Percentiles rank a stretch among this genome's conserved stretches.
Conservation (phyloP, 64 coral and sea anemone species). For the Platygyra sinensis region DNA sequence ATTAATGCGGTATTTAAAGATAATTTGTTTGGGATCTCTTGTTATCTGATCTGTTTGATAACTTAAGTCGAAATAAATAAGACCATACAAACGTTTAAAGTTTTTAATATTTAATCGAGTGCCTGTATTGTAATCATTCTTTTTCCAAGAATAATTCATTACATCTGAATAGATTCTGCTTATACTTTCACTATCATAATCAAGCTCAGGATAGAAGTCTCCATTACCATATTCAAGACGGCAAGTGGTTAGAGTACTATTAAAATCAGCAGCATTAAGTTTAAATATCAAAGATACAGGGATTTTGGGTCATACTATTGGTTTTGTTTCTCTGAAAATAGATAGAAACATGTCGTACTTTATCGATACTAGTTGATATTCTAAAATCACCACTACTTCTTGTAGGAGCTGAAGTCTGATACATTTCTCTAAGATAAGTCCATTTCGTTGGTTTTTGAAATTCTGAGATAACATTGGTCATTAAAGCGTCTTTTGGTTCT, state of each 20-base stretch:
- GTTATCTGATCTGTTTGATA: too few relatives aligned
- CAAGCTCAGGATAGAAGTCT: neutral
- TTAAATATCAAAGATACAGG: neutral
- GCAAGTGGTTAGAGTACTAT: neutral
- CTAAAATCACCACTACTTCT: neutral
- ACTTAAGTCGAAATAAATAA: too few relatives aligned
- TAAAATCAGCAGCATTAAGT: neutral
- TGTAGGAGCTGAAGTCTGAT: neutral
- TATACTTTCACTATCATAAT: conserved; percentile 7
- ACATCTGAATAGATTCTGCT: neutral
- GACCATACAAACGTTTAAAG: too few relatives aligned
- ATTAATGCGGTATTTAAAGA: too few relatives aligned
- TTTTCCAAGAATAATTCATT: neutral
- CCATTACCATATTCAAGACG: neutral
- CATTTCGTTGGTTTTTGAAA: neutral
- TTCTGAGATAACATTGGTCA: too few relatives aligned
- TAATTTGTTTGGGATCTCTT: too few relatives aligned
- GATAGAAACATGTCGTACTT: neutral
- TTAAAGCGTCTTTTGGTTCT: too few relatives aligned
- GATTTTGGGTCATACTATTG: too few relatives aligned
- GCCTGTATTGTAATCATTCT: conserved; percentile 4
- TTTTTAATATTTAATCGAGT: too few relatives aligned
- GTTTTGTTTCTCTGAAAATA: neutral
- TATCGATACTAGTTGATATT: neutral
- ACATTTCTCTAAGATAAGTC: neutral